Evolutionary conservation across 2,888 invertebrate genomes (phyloP).

Genomic region (Elegia similella): DNA sequence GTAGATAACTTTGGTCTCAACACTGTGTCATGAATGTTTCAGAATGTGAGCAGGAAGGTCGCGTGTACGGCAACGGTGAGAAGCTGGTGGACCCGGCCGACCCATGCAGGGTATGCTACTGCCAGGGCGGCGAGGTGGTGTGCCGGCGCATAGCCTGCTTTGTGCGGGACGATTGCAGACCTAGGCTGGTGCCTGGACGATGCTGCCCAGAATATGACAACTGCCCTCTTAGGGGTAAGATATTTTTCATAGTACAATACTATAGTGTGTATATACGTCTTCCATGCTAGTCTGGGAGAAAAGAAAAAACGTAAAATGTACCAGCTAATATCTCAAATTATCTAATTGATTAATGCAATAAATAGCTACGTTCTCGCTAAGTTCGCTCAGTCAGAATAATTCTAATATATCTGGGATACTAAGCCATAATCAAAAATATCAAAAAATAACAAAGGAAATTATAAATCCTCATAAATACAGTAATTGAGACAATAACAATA

Average conservation of each 20-base stretch:
- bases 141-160: slow-evolving; percentile 90
- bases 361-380: no score
- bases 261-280: no score
- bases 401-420: no score
- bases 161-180: slow-evolving; percentile 88
- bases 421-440: no score
- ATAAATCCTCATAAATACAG: no score
- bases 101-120: slow-evolving; percentile 91
- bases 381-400: no score
- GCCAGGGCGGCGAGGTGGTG: slow-evolving; percentile 89
- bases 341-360: no score
- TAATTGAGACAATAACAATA: no score
- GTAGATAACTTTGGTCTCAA: not conserved
- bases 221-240: slow-evolving; percentile 85
- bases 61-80: slow-evolving; percentile 88
- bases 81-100: slow-evolving; percentile 86
- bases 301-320: no score
- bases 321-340: no score
- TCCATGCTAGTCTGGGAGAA: no score
- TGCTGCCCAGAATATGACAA: slow-evolving; percentile 92
- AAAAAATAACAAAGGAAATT: no score
- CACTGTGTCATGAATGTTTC: slow-evolving; percentile 37
- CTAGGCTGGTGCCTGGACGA: slow-evolving; percentile 86
- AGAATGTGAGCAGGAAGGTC: slow-evolving; percentile 90
- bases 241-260: not conserved